Conservation (phyloP, 2,888 invertebrate genomes). For the Lasioglossum oenotherae region DNA sequence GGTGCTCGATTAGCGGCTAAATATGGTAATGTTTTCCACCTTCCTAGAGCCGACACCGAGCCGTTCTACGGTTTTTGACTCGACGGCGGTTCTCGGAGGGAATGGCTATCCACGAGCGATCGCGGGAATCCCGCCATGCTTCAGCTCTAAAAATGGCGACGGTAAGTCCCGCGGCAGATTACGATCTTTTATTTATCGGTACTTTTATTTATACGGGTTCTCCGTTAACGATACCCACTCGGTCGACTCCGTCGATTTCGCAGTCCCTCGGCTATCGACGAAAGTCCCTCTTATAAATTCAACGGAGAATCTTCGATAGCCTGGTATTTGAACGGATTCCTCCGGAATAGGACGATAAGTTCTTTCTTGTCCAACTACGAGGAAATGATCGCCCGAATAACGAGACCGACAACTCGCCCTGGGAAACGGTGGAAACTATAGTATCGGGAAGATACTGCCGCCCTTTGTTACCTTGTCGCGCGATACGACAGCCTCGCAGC, state of each 20-base stretch:
- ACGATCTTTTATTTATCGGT: constrained; percentile 80
- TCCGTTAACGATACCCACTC: constrained; percentile 75
- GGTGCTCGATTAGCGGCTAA: constrained; percentile 58
- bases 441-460: constrained; percentile 2
- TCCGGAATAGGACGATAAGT: constrained; percentile 58
- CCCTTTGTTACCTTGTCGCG: not conserved
- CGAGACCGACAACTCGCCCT: not conserved
- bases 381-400: constrained; percentile 58
- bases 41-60: not conserved
- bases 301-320: constrained; percentile 44
- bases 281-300: constrained; percentile 69
- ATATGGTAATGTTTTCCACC: constrained; percentile 37
- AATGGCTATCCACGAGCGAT: constrained; percentile 39
- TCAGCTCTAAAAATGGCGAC: constrained; percentile 78
- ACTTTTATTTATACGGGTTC: constrained; percentile 70
- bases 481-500: not conserved
- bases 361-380: constrained; percentile 52
- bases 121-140: constrained; percentile 65
- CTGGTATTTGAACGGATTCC: constrained; percentile 51
- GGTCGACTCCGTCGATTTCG: constrained; percentile 66
- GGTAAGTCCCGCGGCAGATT: constrained; percentile 77
- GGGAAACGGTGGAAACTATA: constrained; percentile 2
- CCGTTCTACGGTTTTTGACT: not conserved
- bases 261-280: constrained; percentile 45
- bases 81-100: not conserved